Evolutionary conservation across 30 jellyfish, hydroid and myxozoan species (phyloP).

Genomic region (Clytia hemisphaerica): DNA sequence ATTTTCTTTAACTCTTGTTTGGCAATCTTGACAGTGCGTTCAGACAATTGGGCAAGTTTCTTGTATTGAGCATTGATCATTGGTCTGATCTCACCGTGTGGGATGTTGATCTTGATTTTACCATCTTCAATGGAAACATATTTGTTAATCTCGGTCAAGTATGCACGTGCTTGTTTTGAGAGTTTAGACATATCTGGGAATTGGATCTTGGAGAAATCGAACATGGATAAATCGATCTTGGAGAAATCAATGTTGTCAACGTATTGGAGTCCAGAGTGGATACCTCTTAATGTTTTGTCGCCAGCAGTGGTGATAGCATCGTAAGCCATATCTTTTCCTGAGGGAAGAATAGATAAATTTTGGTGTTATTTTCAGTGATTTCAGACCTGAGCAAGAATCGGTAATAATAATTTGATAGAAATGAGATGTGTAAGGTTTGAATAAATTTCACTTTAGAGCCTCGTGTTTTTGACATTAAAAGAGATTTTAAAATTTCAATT

Average conservation of each 20-base stretch:
- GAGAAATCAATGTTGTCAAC: conserved; percentile 55
- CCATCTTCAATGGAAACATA: conserved; percentile 72
- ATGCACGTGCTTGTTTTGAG: neutral
- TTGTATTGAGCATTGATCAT: conserved; percentile 54
- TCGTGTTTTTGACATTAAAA: too few species aligned
- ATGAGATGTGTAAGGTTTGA: too few species aligned
- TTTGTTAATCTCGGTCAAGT: conserved; percentile 35
- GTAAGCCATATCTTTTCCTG: conserved; percentile 6
- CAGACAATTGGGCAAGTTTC: conserved; percentile 31
- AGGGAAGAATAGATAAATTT: too few species aligned
- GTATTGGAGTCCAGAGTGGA: conserved; percentile 53
- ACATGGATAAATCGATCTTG: conserved; percentile 29
- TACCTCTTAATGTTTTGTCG: conserved; percentile 27
- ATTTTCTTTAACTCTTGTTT: conserved; percentile 10
- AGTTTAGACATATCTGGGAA: too few species aligned
- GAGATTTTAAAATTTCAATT: too few species aligned
- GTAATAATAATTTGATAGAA: too few species aligned
- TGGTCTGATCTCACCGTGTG: conserved; percentile 59
- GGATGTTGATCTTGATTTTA: conserved; percentile 48
- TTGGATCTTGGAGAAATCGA: too few species aligned
- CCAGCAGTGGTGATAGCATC: conserved; percentile 2
- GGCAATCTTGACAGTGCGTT: conserved; percentile 42
- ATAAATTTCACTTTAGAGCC: too few species aligned
- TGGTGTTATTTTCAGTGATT: too few species aligned
- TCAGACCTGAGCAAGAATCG: too few species aligned